Evolutionary conservation across 2,113 vertebrate genomes (phyloP), one percentile per base, ranked within the genome.

Genomic region (Recurvirostra avosetta): DNA sequence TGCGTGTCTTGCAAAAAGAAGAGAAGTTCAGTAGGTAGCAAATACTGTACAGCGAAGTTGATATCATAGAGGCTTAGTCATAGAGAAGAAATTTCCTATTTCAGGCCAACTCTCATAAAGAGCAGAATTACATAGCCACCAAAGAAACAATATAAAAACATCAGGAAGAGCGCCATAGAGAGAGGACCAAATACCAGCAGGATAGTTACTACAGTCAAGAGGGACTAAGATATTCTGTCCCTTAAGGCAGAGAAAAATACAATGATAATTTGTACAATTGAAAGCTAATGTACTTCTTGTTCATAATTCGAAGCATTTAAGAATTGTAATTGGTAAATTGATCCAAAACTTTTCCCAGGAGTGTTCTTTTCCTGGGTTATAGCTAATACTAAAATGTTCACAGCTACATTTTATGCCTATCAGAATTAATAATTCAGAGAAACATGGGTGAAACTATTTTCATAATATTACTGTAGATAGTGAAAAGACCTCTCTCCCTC

Each of bases 401-500:
- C 30, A 80, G 75, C 62, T 66, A 55, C 36, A 30, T 85, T 85
- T 73, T 88, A 65, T 75, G 40, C 53, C 58, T 78, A 79, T n/a
- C 34, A 90, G 63, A 93, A 93, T 45, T 71, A 94, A 82, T 50
- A 92, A 75, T 72, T 74, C 66, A 92, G 53, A 95, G 43, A 78
- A 87, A 74, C 53, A 73, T 1, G 0, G 8, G 25, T 82, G 20
- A 27, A 79, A 61, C 11, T 72, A 34, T 85, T 86, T 38, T 40
- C 53, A 40, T 65, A 78, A 12, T 13, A 52, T 15, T 47, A 71
- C 18, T 72, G 23, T 6, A 3, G 12, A 50, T 3, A 82, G 12
- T 38, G 41, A 49, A 70, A 90, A 79, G 7, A 13, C 15, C 3
- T 63, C 19, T 32, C 9, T 62, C 10, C 11, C 18, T 40, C 26